These are phyloP conservation scores for Alitta virens DNA, from an alignment of 2,888 invertebrate species.

Conservation along the genomic window DNA sequence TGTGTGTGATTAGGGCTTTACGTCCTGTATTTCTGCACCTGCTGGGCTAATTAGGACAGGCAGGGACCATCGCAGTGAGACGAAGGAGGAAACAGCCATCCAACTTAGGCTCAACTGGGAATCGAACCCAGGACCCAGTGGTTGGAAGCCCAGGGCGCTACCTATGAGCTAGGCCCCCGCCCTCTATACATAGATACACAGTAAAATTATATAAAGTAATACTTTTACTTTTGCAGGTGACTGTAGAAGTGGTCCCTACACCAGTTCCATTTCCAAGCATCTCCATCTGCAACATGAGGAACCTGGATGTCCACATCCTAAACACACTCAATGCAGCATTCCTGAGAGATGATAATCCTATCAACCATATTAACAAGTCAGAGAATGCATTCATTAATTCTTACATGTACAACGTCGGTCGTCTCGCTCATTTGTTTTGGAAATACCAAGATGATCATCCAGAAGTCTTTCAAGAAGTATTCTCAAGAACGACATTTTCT, in stretches of 20 bases:
- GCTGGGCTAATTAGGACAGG: no score
- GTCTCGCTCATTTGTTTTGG: slow-evolving; percentile 24
- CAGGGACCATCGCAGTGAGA: no score
- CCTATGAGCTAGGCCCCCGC: no score
- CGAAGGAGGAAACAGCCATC: no score
- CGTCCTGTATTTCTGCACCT: no score
- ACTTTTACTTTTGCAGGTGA: no score
- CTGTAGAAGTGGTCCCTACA: slow-evolving; percentile 30
- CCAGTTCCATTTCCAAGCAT: slow-evolving; percentile 32
- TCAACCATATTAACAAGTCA: slow-evolving; percentile 25
- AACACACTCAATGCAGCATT: slow-evolving; percentile 29
- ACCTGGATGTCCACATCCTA: slow-evolving; percentile 30
- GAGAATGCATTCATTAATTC: slow-evolving; percentile 21
- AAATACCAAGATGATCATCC: slow-evolving; percentile 23
- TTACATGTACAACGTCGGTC: slow-evolving; percentile 26
- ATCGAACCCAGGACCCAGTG: no score
- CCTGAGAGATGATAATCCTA: slow-evolving; percentile 23
- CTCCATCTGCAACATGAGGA: slow-evolving; percentile 32
- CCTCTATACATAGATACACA: no score
- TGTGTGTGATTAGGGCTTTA: no score
- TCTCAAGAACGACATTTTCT: slow-evolving; percentile 27
- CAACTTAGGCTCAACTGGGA: no score
- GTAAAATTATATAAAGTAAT: no score
- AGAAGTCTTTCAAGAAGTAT: slow-evolving; percentile 28
- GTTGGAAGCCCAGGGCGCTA: no score